phyloP scores from a whole-genome alignment of 2,113 vertebrate species.

The Mohoua ochrocephala region DNA sequence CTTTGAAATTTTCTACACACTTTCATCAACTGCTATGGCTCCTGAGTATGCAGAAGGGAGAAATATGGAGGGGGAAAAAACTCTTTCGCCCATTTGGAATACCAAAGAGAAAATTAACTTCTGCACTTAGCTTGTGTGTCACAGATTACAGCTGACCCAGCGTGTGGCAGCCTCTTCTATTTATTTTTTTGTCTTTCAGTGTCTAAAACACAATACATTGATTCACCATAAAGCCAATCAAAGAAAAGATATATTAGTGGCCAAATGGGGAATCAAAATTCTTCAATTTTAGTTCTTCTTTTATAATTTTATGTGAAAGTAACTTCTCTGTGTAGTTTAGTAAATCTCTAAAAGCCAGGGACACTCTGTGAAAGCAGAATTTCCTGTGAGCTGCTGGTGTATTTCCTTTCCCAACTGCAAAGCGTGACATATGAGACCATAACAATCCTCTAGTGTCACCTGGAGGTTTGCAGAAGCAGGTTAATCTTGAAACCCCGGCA shows the following conservation, averaged over 20 bases:
- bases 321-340: not conserved
- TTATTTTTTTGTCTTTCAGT: not conserved
- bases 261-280: not conserved
- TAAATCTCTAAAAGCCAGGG: not conserved
- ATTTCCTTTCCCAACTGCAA: not conserved
- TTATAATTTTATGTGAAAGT: not conserved
- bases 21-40: not conserved
- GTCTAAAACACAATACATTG: not conserved
- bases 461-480: not conserved
- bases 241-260: not conserved
- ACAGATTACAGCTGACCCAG: not conserved
- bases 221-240: not conserved
- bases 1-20: not conserved
- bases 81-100: not conserved
- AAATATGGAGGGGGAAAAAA: rapidly evolving
- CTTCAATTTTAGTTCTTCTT: not conserved
- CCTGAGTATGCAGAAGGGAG: not conserved
- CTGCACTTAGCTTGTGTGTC: not conserved
- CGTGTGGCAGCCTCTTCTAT: rapidly evolving
- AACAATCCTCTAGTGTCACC: not conserved
- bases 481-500: not conserved
- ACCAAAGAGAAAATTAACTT: not conserved
- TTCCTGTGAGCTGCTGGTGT: not conserved
- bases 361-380: not conserved
- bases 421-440: rapidly evolving